These are phyloP conservation scores for Heliconius hewitsoni DNA, from an alignment of 1,140 invertebrate genomes.

Conservation along the genomic window DNA sequence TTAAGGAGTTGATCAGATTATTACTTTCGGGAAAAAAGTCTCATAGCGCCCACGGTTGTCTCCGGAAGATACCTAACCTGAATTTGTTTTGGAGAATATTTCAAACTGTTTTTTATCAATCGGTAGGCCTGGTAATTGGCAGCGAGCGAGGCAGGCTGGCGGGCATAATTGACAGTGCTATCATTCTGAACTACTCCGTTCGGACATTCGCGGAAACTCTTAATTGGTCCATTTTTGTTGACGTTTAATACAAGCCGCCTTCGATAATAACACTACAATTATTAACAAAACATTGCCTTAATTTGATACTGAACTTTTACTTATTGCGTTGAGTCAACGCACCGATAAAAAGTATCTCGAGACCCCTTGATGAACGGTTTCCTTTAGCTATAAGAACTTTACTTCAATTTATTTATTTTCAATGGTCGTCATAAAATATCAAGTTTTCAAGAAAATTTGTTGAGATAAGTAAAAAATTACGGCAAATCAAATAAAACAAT, in stretches of 20 bases:
- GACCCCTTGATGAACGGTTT: neutral
- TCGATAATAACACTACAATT: constrained; percentile 74
- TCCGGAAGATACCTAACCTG: constrained; percentile 57
- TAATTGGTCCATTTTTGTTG: constrained; percentile 79
- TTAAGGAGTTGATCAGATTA: constrained; percentile 51
- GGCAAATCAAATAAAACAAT: neutral
- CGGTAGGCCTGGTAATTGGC: constrained; percentile 70
- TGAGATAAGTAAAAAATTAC: neutral
- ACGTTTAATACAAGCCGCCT: constrained; percentile 72
- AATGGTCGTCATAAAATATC: constrained; percentile 1
- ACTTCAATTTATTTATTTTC: neutral
- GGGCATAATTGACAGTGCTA: constrained; percentile 73
- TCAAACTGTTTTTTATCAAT: constrained; percentile 75
- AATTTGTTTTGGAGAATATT: constrained; percentile 75
- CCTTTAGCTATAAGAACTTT: neutral
- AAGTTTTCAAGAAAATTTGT: constrained; percentile 1
- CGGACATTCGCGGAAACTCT: constrained; percentile 78
- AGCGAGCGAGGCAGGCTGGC: constrained; percentile 56
- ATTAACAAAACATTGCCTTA: constrained; percentile 77
- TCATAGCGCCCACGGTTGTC: constrained; percentile 56
- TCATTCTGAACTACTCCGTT: constrained; percentile 73
- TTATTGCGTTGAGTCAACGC: constrained; percentile 39
- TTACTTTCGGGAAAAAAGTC: constrained; percentile 48
- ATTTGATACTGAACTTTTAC: constrained; percentile 59
- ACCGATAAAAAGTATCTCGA: constrained; percentile 21